Conservation (phyloP, 2,888 invertebrate species). For the Nowickia ferox region DNA sequence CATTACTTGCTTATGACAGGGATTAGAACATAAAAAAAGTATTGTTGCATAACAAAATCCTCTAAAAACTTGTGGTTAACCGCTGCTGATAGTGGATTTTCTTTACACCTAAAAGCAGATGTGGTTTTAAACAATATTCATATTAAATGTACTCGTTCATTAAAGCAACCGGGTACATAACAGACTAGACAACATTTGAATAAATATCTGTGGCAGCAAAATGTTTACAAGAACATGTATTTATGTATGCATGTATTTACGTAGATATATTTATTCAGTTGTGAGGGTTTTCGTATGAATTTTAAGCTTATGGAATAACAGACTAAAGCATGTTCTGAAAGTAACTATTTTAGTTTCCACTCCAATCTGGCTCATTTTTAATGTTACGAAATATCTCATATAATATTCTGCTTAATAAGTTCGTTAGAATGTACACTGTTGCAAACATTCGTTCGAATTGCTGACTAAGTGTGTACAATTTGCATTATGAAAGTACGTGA, state of each 20-base stretch:
- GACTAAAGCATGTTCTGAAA: too few species aligned
- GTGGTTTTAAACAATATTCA: conserved; percentile 34
- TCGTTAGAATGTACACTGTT: neutral
- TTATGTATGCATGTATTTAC: neutral
- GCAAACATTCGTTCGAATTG: neutral
- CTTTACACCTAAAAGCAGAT: conserved; percentile 30
- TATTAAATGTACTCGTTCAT: neutral
- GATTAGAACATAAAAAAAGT: conserved; percentile 9
- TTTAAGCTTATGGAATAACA: too few species aligned
- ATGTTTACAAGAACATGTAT: neutral
- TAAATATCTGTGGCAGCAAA: neutral
- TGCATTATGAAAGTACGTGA: conserved; percentile 24
- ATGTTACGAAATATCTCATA: conserved; percentile 11
- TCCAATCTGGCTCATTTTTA: neutral
- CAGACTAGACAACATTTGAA: neutral
- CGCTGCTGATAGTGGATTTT: conserved; percentile 53
- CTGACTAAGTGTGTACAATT: neutral
- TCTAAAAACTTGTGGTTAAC: conserved; percentile 47
- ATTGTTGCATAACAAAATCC: conserved; percentile 7
- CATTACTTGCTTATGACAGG: conserved; percentile 22
- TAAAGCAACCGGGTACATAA: neutral
- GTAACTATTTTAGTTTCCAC: neutral
- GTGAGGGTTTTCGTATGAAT: neutral
- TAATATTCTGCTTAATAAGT: neutral
- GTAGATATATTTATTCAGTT: too few species aligned